Evolutionary conservation across 2,113 vertebrate species (phyloP).

Genomic region (Poecile atricapillus): DNA sequence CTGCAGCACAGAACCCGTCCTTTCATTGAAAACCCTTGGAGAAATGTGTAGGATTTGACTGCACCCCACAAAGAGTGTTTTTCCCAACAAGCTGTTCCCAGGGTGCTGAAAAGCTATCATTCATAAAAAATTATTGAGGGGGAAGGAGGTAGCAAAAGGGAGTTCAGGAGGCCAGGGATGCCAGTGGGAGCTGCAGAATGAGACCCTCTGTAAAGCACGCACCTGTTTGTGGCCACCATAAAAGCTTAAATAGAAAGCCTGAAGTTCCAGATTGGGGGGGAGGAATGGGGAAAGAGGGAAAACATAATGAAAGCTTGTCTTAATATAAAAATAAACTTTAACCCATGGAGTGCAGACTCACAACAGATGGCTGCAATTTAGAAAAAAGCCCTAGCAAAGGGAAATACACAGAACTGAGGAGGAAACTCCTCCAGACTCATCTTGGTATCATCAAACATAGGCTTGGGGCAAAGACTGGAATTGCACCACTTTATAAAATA

Average conservation of each 20-base stretch:
- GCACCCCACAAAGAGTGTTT: slow-evolving; percentile 52
- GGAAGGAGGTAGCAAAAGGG: slow-evolving; percentile 72
- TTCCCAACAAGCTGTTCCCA: slow-evolving; percentile 70
- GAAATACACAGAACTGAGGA: background rate
- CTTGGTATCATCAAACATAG: background rate
- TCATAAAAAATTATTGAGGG: slow-evolving; percentile 77
- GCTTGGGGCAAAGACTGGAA: background rate
- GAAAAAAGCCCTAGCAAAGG: background rate
- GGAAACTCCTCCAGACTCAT: background rate
- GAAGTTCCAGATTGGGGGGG: background rate
- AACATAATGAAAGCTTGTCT: slow-evolving; percentile 62
- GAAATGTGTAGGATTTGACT: slow-evolving; percentile 60
- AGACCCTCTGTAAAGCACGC: slow-evolving; percentile 73
- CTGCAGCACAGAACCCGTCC: slow-evolving; percentile 52
- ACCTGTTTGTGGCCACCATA: slow-evolving; percentile 78
- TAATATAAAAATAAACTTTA: slow-evolving; percentile 54
- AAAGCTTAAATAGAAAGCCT: slow-evolving; percentile 72
- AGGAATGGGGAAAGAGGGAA: background rate
- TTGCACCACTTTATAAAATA: background rate
- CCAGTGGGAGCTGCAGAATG: slow-evolving; percentile 74
- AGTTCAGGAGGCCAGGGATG: slow-evolving; percentile 70
- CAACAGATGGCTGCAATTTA: background rate
- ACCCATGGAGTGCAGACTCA: slow-evolving; percentile 17
- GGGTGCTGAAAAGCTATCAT: slow-evolving; percentile 82
- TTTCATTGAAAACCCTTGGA: slow-evolving; percentile 47